A percentile compares a stretch with the other conserved stretches of the same genome.
Evolutionary conservation across 2,797 vertebrate genomes (phyloP).

Genomic region (Merluccius polli): DNA sequence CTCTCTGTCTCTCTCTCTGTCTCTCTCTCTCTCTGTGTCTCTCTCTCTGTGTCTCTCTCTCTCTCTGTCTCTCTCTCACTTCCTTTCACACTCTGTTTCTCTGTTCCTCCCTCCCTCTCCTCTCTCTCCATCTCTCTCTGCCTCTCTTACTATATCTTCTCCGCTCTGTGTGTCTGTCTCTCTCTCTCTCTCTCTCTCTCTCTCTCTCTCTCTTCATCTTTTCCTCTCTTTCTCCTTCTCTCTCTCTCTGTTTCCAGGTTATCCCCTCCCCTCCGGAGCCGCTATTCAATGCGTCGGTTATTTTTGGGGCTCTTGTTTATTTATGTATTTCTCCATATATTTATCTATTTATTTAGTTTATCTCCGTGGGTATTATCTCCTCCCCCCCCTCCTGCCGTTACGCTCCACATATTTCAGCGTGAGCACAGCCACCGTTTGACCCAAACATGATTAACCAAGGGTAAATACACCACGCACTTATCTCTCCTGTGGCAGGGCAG

Average conservation of each 20-base stretch:
- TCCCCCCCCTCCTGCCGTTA: neutral
- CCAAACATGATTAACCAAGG: slow-evolving; percentile 67
- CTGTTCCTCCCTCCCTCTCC: no score
- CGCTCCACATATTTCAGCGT: slow-evolving; percentile 50
- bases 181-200: slow-evolving; percentile 30
- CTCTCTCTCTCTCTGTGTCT: no score
- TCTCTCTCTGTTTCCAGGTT: slow-evolving; percentile 28
- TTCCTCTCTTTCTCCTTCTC: slow-evolving; percentile 22
- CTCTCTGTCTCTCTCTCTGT: no score
- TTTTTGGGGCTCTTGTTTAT: slow-evolving; percentile 51
- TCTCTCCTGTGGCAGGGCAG: slow-evolving; percentile 49
- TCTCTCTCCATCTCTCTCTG: slow-evolving; percentile 31
- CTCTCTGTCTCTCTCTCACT: no score
- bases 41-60: no score
- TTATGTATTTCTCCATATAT: slow-evolving; percentile 1
- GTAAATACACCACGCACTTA: slow-evolving; percentile 60
- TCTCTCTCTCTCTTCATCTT: slow-evolving; percentile 8
- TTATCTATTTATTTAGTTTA: slow-evolving; percentile 22
- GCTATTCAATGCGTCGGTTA: slow-evolving; percentile 65
- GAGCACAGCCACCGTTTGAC: slow-evolving; percentile 47
- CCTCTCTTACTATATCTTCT: slow-evolving; percentile 2
- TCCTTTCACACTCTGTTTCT: no score
- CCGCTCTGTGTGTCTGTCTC: slow-evolving; percentile 38
- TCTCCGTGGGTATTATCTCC: slow-evolving; percentile 62
- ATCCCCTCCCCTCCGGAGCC: slow-evolving; percentile 15